Evolutionary conservation across 1,140 invertebrate genomes (phyloP).

Genomic region (Galleria mellonella): DNA sequence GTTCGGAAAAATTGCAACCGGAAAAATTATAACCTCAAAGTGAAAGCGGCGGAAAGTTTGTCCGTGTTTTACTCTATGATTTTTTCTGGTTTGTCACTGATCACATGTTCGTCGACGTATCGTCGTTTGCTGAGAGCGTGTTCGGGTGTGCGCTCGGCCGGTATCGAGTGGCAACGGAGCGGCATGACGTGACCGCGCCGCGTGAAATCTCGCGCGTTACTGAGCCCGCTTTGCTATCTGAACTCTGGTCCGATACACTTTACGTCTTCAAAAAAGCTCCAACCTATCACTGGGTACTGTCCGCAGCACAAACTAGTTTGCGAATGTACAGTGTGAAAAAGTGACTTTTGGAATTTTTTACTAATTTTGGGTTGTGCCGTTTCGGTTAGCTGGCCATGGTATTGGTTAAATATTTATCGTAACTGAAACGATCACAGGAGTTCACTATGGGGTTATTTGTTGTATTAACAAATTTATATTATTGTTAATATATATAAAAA

Average conservation of each 20-base stretch:
- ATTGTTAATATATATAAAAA: too few species aligned
- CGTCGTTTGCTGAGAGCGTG: constrained; percentile 31
- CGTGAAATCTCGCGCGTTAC: constrained; percentile 45
- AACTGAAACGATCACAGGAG: too few species aligned
- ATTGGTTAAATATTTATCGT: too few species aligned
- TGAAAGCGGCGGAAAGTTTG: constrained; percentile 17
- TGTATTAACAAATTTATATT: too few species aligned
- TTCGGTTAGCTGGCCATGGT: too few species aligned
- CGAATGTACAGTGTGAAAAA: constrained; percentile 1
- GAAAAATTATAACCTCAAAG: constrained; percentile 47
- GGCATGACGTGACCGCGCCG: constrained; percentile 33
- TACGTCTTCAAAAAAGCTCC: constrained; percentile 38
- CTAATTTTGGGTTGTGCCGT: too few species aligned
- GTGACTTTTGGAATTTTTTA: too few species aligned
- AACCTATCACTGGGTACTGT: constrained; percentile 19
- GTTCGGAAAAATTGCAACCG: constrained; percentile 31
- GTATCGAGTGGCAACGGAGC: constrained; percentile 6
- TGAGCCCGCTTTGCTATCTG: constrained; percentile 29
- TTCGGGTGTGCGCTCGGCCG: constrained; percentile 25
- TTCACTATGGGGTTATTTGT: too few species aligned
- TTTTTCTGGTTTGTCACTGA: constrained; percentile 29
- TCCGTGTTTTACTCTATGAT: constrained; percentile 31
- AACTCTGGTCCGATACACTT: constrained; percentile 29
- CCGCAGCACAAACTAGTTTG: constrained; percentile 24
- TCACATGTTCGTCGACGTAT: constrained; percentile 26